Conservation (phyloP, 2,888 invertebrate species). For the Drosophila sordidapex region DNA sequence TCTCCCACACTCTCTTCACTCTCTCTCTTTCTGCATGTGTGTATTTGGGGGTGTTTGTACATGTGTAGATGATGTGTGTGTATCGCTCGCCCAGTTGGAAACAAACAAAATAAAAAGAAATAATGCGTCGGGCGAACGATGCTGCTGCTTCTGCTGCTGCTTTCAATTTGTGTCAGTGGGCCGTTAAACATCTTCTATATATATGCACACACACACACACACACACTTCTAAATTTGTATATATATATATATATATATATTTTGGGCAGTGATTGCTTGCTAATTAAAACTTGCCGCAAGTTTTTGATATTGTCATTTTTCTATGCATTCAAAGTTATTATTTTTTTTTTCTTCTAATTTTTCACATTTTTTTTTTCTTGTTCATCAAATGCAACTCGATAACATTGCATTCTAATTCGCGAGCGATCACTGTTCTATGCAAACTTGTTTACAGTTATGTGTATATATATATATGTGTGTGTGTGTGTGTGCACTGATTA, state of each 20-base stretch:
- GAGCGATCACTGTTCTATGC: constrained; percentile 18
- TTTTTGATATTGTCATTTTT: not conserved
- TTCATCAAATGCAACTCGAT: not conserved
- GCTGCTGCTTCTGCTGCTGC: constrained; percentile 23
- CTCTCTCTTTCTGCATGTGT: constrained; percentile 21
- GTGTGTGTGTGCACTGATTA: constrained; percentile 46
- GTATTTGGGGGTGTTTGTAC: constrained; percentile 16
- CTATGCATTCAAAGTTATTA: not conserved
- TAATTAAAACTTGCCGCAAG: not conserved
- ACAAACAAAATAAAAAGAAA: constrained; percentile 49
- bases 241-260: constrained; percentile 1
- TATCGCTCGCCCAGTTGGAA: constrained; percentile 54
- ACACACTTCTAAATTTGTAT: constrained; percentile 16
- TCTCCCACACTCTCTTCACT: constrained; percentile 3
- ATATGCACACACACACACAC: constrained; percentile 10
- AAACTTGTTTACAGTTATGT: constrained; percentile 4
- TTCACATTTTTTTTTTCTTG: not conserved
- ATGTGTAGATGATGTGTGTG: constrained; percentile 17
- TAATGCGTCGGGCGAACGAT: constrained; percentile 36
- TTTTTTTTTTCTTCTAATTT: not conserved
- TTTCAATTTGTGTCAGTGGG: constrained; percentile 70
- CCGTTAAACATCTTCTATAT: constrained; percentile 42
- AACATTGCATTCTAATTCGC: not conserved
- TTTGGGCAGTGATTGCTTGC: constrained; percentile 11
- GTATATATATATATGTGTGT: constrained; percentile 4